Evolutionary conservation across 2,888 invertebrate genomes (phyloP).

Genomic region (Drosophila subsilvestris): DNA sequence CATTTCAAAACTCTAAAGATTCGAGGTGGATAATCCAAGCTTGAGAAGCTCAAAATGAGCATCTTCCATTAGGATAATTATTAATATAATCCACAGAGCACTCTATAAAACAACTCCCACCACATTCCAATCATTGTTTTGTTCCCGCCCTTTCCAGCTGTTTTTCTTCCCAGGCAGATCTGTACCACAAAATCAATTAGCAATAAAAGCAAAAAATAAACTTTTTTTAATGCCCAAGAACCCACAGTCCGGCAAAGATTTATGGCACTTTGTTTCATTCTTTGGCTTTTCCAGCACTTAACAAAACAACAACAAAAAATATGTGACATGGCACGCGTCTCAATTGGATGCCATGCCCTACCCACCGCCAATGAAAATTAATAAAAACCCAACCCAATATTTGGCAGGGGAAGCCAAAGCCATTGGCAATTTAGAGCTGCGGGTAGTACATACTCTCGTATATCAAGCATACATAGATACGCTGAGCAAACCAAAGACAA

Average conservation of each 20-base stretch:
- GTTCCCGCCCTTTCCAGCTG: conserved; percentile 49
- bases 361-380: conserved; percentile 19
- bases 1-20: too few relatives aligned
- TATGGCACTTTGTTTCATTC: conserved; percentile 25
- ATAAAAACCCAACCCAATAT: conserved; percentile 12
- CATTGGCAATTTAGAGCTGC: conserved; percentile 11
- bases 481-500: conserved; percentile 12
- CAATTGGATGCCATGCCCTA: conserved; percentile 6
- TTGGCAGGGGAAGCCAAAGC: neutral
- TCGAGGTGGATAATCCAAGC: neutral
- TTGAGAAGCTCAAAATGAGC: neutral
- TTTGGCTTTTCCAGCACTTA: conserved; percentile 16
- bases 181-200: conserved; percentile 59
- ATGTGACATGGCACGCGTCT: conserved; percentile 18
- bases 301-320: conserved; percentile 12
- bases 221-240: conserved; percentile 52
- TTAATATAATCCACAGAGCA: conserved; percentile 13
- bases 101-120: conserved; percentile 7
- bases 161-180: conserved; percentile 31
- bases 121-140: conserved; percentile 1
- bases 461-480: conserved; percentile 3
- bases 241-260: conserved; percentile 33
- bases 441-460: conserved; percentile 44
- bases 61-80: neutral
- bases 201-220: conserved; percentile 52